Percentiles rank a stretch among this genome's conserved stretches.
Evolutionary conservation across 1,140 invertebrate species (phyloP).

Genomic region (Atopsyche davidsoni): DNA sequence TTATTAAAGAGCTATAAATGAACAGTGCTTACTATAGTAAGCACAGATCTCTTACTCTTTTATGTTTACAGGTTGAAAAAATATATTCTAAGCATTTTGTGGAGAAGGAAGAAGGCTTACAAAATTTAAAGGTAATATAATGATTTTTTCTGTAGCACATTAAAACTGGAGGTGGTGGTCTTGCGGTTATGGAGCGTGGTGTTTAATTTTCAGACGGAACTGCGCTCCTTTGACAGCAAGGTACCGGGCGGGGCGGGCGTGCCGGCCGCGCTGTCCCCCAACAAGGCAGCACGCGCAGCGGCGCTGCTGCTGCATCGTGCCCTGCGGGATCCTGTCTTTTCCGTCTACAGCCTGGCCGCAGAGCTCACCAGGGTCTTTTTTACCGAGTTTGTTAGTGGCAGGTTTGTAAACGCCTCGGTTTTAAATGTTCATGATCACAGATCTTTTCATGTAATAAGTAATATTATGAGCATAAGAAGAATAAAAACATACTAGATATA

Average conservation of each 20-base stretch:
- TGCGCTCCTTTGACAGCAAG: conserved; percentile 49
- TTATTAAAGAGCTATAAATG: too few relatives aligned
- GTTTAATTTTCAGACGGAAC: conserved; percentile 53
- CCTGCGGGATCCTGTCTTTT: conserved; percentile 77
- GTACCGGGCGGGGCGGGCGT: conserved; percentile 40
- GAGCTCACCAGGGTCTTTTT: conserved; percentile 74
- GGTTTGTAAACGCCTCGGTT: conserved; percentile 54
- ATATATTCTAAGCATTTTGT: conserved; percentile 90
- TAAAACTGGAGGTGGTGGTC: neutral
- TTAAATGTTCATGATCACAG: conserved; percentile 3
- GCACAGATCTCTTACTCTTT: too few relatives aligned
- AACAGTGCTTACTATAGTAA: too few relatives aligned
- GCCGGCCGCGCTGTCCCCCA: conserved; percentile 41
- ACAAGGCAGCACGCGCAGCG: conserved; percentile 73
- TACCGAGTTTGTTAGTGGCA: conserved; percentile 69
- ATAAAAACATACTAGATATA: too few relatives aligned
- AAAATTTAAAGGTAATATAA: conserved; percentile 33
- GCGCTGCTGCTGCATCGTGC: conserved; percentile 70
- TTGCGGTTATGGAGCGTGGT: too few relatives aligned
- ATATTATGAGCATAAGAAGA: too few relatives aligned
- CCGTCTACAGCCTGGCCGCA: conserved; percentile 73
- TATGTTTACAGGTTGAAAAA: conserved; percentile 69
- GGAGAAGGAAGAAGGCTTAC: conserved; percentile 84
- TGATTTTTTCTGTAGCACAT: too few relatives aligned
- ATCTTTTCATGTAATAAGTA: neutral